Evolutionary conservation across 2,113 vertebrate genomes (phyloP).

Genomic region (Plecturocebus donacophilus): DNA sequence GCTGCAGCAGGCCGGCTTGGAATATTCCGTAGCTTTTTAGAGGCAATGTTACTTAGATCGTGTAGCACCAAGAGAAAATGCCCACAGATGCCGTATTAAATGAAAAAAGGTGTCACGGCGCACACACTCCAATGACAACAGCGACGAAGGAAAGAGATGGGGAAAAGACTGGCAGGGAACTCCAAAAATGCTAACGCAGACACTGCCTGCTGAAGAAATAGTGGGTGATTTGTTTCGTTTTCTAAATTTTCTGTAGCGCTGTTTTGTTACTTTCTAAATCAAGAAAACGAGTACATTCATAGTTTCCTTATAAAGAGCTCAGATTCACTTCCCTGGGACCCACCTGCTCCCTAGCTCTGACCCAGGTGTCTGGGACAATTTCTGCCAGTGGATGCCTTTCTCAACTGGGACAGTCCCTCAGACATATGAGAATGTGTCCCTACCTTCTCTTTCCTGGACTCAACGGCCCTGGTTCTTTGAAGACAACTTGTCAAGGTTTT

Average conservation of each 20-base stretch:
- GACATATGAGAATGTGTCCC: not conserved
- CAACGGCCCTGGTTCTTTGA: not conserved
- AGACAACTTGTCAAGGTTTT: not conserved
- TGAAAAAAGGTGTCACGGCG: not conserved
- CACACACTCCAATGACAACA: rapidly evolving
- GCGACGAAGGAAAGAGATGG: rapidly evolving
- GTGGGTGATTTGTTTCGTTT: not conserved
- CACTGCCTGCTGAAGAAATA: not conserved
- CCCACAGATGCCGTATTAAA: not conserved
- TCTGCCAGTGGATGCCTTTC: not conserved
- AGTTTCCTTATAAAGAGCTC: not conserved
- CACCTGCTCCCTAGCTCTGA: not conserved
- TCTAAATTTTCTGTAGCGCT: not conserved
- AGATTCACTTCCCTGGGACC: not conserved
- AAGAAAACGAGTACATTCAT: not conserved
- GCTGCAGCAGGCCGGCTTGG: not conserved
- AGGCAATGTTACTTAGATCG: not conserved
- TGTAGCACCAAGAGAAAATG: not conserved
- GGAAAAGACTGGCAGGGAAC: not conserved
- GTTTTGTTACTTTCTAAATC: constrained; percentile 11
- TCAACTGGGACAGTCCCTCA: not conserved
- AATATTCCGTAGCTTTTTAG: not conserved
- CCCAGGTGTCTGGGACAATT: not conserved
- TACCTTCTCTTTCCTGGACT: not conserved
- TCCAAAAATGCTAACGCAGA: not conserved